Base-by-base conservation (phyloP, 2,113 vertebrate genomes). In the Calonectris borealis region DNA sequence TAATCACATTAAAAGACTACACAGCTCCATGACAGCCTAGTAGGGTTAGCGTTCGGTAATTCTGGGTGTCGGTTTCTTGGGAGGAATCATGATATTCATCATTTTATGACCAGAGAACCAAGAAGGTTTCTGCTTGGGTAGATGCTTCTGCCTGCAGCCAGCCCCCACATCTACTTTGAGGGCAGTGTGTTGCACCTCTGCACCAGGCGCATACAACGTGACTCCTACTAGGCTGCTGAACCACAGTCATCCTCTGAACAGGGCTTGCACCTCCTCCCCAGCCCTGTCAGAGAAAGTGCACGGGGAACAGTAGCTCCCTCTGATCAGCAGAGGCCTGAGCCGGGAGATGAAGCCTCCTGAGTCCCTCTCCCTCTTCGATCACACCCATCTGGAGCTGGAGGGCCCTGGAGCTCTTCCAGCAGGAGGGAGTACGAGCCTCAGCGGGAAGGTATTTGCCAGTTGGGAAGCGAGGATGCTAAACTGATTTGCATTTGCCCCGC, bases 391-490 rank as follows among this genome's bases (percentile, higher is more conserved):
- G 96, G 92, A 94, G 85, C 92, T 95, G 83, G 46, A 90, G 78
- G 58, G 83, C 81, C 46, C 86, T 93, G 92, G 83, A 95, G 57
- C 68, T 66, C 62, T 91, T 96, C 82, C 80, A 94, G 93, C 60
- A 5, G 5, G 64, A 88, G 92, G 79, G 83, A 83, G 83, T 68
- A 72, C 5, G 60, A 84, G 32, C 92, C 79, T 89, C 85, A 95
- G 80, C 7, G 60, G 76, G 94, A 95, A 96, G 48, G 84, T 88
- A 94, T 94, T 94, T 96, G 73, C 95, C 80, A 92, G 84, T 86
- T 96, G 93, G 93, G 86, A 96, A 94, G 75, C 6, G 4, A 81
- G 85, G 93, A 94, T 96, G 81, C 92, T 93, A 60, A 95, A 86
- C 8, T 7, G 1, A 86, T 96, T 89, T 94, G 52, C 93, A 90